phyloP scores from a whole-genome alignment of 1,140 invertebrate genomes.

The Bombus pyrosoma region DNA sequence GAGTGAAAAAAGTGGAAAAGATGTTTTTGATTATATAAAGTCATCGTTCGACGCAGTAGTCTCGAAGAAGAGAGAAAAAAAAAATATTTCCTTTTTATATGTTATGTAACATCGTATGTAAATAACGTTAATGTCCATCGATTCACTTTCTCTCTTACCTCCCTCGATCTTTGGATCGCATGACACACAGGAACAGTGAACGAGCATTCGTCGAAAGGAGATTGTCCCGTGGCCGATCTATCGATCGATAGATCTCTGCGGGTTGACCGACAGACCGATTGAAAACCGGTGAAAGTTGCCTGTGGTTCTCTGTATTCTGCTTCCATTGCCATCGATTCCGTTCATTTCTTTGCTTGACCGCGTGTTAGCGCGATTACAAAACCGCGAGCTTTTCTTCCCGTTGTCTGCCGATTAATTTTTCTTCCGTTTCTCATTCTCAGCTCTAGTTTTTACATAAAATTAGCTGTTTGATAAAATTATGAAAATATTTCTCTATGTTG shows the following conservation, averaged over 20 bases:
- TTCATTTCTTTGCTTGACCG: constrained; percentile 18
- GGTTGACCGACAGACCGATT: constrained; percentile 41
- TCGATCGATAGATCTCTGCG: constrained; percentile 42
- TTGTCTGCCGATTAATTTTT: background rate
- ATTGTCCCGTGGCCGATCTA: constrained; percentile 40
- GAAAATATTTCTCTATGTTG: too few relatives aligned
- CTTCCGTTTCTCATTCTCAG: background rate
- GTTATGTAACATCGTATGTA: constrained; percentile 6
- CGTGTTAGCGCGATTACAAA: constrained; percentile 21
- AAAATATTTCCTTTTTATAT: background rate
- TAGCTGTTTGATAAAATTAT: background rate
- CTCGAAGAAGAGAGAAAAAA: too few relatives aligned
- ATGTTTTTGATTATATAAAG: background rate
- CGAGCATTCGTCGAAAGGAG: constrained; percentile 43
- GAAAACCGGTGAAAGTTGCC: constrained; percentile 49
- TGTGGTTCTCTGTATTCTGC: constrained; percentile 33
- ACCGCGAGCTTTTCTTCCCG: background rate
- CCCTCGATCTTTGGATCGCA: constrained; percentile 12
- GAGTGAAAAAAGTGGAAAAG: background rate
- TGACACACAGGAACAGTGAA: constrained; percentile 15
- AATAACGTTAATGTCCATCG: constrained; percentile 27
- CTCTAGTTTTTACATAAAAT: background rate
- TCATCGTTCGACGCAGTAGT: background rate
- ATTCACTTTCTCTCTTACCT: constrained; percentile 36
- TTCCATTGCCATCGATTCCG: constrained; percentile 29